Percentiles rank a stretch among this genome's conserved stretches.
Evolutionary conservation across 2,797 vertebrate genomes (phyloP).

Genomic region (Myotis daubentonii): DNA sequence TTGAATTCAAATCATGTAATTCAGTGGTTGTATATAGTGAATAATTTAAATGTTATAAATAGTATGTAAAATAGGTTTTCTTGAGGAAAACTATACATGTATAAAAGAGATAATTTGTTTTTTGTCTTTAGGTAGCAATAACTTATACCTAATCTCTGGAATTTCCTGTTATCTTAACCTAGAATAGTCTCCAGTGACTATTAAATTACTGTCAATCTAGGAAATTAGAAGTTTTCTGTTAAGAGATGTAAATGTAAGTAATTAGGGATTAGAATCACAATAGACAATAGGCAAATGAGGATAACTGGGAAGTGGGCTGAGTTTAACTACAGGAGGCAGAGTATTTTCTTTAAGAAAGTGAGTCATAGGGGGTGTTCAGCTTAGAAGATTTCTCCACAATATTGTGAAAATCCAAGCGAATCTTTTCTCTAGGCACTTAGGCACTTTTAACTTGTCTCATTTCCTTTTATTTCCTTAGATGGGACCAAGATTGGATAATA

Average conservation of each 20-base stretch:
- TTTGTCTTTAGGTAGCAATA: slow-evolving; percentile 18
- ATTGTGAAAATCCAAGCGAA: slow-evolving; percentile 55
- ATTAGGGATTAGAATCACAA: slow-evolving; percentile 27
- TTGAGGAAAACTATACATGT: neutral
- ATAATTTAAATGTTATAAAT: slow-evolving; percentile 35
- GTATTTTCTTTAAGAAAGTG: slow-evolving; percentile 24
- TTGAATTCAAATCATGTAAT: neutral
- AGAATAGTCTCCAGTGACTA: slow-evolving; percentile 1
- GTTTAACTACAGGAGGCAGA: slow-evolving; percentile 32
- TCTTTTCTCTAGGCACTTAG: slow-evolving; percentile 46
- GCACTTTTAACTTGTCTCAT: slow-evolving; percentile 18
- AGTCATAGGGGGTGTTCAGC: neutral
- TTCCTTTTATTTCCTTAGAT: slow-evolving; percentile 55
- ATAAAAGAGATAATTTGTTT: neutral
- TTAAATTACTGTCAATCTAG: slow-evolving; percentile 62
- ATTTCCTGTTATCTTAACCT: slow-evolving; percentile 28
- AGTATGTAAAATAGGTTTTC: slow-evolving; percentile 42
- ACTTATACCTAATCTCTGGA: neutral
- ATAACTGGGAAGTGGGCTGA: slow-evolving; percentile 16
- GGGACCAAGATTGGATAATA: slow-evolving; percentile 46
- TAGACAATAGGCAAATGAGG: slow-evolving; percentile 5
- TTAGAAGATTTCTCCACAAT: slow-evolving; percentile 35
- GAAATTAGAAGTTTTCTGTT: slow-evolving; percentile 61
- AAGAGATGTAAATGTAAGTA: slow-evolving; percentile 55
- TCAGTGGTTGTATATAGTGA: slow-evolving; percentile 4